Percentiles rank a stretch among this genome's conserved stretches.
Evolutionary conservation across 30 jellyfish, hydroid and myxozoan genomes (phyloP).

Genomic region (Haliclystus octoradiatus): DNA sequence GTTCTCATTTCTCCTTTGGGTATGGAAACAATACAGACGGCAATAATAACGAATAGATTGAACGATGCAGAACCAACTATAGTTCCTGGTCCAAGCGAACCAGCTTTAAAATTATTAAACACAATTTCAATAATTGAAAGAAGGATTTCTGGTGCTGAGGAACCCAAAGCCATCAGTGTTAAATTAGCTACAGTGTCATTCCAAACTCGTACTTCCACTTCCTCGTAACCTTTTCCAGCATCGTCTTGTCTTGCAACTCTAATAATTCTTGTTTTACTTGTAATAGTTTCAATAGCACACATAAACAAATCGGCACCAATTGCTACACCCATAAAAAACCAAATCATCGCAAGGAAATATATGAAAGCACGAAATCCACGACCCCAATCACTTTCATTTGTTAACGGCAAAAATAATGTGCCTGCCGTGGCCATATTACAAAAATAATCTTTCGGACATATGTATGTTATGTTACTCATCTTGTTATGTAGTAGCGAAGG

Average conservation of each 20-base stretch:
- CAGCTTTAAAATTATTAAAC: constrained; percentile 81
- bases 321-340: constrained; percentile 98
- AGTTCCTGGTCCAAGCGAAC: constrained; percentile 97
- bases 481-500: too few relatives aligned
- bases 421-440: constrained; percentile 28
- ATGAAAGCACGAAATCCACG: constrained; percentile 43
- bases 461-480: constrained; percentile 1
- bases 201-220: constrained; percentile 94
- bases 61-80: constrained; percentile 98
- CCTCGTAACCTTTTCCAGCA: constrained; percentile 60
- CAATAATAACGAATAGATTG: constrained; percentile 77
- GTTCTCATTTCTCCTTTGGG: constrained; percentile 47
- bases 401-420: constrained; percentile 60
- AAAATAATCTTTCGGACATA: constrained; percentile 2
- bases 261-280: constrained; percentile 82
- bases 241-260: constrained; percentile 73
- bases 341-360: constrained; percentile 57
- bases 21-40: constrained; percentile 72
- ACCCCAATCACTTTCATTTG: constrained; percentile 82
- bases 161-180: constrained; percentile 94
- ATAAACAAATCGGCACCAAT: constrained; percentile 93
- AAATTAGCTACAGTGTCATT: constrained; percentile 94
- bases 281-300: constrained; percentile 93
- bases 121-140: constrained; percentile 89
- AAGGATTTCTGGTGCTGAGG: constrained; percentile 96